Percentiles rank a stretch among this genome's conserved stretches.
These are phyloP conservation scores for Ceratitis capitata DNA, from an alignment of 1,140 invertebrate genomes.

Conservation along the genomic window DNA sequence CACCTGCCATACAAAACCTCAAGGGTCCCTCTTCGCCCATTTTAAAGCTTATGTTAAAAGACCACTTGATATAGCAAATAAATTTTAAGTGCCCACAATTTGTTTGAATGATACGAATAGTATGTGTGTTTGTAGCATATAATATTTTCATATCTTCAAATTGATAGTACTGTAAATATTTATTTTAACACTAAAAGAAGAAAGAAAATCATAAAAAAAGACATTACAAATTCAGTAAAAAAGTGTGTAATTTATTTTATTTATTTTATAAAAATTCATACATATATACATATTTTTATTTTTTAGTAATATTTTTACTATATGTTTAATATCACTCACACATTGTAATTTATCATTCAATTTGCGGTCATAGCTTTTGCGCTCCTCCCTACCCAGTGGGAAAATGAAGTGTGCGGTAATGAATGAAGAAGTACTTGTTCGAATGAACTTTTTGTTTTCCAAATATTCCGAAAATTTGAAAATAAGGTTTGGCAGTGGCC, in stretches of 20 bases:
- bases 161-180: constrained; percentile 12
- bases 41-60: neutral
- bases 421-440: too few species aligned
- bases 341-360: constrained; percentile 6
- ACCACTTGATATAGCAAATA: constrained; percentile 18
- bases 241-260: neutral
- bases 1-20: neutral
- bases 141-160: constrained; percentile 3
- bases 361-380: neutral
- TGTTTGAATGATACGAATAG: constrained; percentile 20
- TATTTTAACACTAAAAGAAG: neutral
- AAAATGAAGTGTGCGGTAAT: too few species aligned
- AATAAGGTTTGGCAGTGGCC: too few species aligned
- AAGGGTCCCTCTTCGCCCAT: neutral
- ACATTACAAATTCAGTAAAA: neutral
- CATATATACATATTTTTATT: neutral
- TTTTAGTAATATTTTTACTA: neutral
- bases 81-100: constrained; percentile 34
- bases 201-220: neutral
- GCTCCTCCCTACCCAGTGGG: too few species aligned
- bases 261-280: neutral
- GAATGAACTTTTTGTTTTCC: too few species aligned
- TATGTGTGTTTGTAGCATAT: too few species aligned
- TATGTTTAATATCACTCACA: neutral
- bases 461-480: too few species aligned